Evolutionary conservation across 2,113 vertebrate species (phyloP).

Genomic region (Oryctolagus cuniculus): mOryCun1.1 NC_091434.1:33532501-33533000

Average conservation of each 20-base stretch:
- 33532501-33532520: no score
- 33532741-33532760: background rate
- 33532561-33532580: no score
- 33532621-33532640: no score
- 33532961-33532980: constrained; percentile 43
- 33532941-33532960: constrained; percentile 28
- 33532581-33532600: no score
- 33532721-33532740: background rate
- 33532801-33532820: constrained; percentile 39
- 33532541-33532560: no score
- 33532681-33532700: no score
- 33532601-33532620: no score
- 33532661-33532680: no score
- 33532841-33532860: background rate
- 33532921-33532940: constrained; percentile 55
- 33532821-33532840: background rate
- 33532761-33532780: background rate
- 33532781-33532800: constrained; percentile 21
- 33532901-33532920: constrained; percentile 33
- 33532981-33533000: constrained; percentile 14
- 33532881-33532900: constrained; percentile 9
- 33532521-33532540: no score
- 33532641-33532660: no score
- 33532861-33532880: background rate
- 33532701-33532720: background rate